Percentiles rank a stretch among this genome's conserved stretches.
These are phyloP conservation scores for Nibea coibor DNA, from an alignment of 2,113 vertebrate species.

Conservation along the genomic window DNA sequence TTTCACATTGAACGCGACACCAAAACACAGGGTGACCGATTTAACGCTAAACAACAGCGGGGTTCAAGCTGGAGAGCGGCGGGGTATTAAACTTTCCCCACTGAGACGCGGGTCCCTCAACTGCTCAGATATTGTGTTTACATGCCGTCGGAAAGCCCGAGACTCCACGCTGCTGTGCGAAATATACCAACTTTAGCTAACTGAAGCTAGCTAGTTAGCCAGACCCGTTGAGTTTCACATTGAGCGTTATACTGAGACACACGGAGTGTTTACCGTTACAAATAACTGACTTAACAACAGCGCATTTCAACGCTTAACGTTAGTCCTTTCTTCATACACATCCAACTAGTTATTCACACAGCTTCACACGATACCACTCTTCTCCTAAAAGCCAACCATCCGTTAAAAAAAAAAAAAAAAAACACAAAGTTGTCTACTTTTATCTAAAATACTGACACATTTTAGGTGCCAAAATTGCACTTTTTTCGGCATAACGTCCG, in stretches of 20 bases:
- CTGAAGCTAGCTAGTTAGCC: background rate
- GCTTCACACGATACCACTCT: accelerated
- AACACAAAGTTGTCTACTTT: accelerated
- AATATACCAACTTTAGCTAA: too few species aligned
- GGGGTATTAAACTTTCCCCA: background rate
- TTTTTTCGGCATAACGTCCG: background rate
- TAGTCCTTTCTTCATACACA: background rate
- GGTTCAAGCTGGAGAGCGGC: too few species aligned
- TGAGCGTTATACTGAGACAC: background rate
- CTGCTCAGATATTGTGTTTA: background rate
- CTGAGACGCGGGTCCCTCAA: background rate
- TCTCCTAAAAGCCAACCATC: too few species aligned
- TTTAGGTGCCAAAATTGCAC: background rate
- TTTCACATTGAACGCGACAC: too few species aligned
- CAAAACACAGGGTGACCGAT: too few species aligned
- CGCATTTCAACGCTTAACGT: too few species aligned
- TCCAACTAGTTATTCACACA: background rate
- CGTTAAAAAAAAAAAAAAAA: background rate
- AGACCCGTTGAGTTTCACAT: background rate
- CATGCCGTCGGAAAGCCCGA: background rate
- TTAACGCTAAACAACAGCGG: too few species aligned
- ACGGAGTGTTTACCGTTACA: too few species aligned
- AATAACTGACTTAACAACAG: background rate
- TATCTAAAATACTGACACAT: too few species aligned
- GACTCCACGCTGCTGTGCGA: background rate